Evolutionary conservation across 2,888 invertebrate genomes (phyloP), one percentile per base, ranked within the genome.

Genomic region (Temnothorax unifasciatus): DNA sequence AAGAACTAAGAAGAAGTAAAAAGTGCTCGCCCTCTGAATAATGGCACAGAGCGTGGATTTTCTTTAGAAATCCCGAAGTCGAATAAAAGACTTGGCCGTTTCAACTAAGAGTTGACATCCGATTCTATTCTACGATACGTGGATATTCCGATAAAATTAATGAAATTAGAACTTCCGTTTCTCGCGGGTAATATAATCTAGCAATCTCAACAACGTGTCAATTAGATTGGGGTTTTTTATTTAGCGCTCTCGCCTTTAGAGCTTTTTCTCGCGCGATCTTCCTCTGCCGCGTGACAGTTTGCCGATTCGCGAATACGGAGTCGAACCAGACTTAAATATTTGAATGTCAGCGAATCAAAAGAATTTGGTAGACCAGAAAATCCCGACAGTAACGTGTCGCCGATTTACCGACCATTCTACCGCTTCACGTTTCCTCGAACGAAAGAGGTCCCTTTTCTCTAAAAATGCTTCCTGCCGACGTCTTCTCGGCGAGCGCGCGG

Each of bases 281-380:
- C 11, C 9, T 73, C 25, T 6, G 44, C 4, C 4, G 18, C 47
- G 25, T 73, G 79, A 79, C 75, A 74, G 76, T 21, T 75, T 81
- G 75, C 74, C 79, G 79, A 81, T 81, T 47, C 25, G 57, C 47
- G 34, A 79, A 57, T 47, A 57, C 6, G 75, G 4, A 74, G 34
- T 74, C 18, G 75, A 47, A 75, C 15, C 75, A 25, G 75, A 75
- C 79, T 81, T 81, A 81, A 75, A 81, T 75, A 75, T 81, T 81
- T 81, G 75, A 74, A 81, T 81, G 59, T 81, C 79, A 47, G 47
- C 75, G 59, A 75, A 57, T 81, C 79, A 81, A 81, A 81, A 75
- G 79, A 74, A 81, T 75, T 74, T 59, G 79, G 47, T 74, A 73
- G 79, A 81, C 75, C 59, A 47, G 75, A 81, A 81, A 81, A 81